phyloP scores from a whole-genome alignment of 2,888 invertebrate species.

The Zelleria hepariella region DNA sequence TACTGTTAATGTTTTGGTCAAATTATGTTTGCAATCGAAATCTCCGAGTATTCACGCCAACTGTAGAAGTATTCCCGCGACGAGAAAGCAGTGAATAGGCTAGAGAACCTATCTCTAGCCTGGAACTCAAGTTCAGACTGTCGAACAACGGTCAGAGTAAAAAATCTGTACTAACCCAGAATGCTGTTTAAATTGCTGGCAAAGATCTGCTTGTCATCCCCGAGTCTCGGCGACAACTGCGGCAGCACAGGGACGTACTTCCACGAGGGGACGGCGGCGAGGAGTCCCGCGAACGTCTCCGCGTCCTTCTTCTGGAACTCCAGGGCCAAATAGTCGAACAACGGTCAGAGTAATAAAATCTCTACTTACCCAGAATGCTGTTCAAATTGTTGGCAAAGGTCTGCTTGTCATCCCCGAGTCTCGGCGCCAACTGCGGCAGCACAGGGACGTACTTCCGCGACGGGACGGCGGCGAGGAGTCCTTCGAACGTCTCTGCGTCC shows the following conservation, averaged over 20 bases:
- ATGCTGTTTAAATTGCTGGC: slow-evolving; percentile 69
- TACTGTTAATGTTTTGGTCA: too few relatives aligned
- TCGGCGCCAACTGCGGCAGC: slow-evolving; percentile 89
- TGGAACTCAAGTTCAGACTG: background rate
- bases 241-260: slow-evolving; percentile 83
- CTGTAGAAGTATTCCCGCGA: too few relatives aligned
- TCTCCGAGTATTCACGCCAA: too few relatives aligned
- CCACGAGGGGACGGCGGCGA: too few relatives aligned
- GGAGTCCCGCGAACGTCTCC: too few relatives aligned
- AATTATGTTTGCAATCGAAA: too few relatives aligned
- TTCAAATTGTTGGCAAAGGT: slow-evolving; percentile 71
- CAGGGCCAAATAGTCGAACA: background rate
- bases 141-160: background rate
- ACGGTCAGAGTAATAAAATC: too few relatives aligned
- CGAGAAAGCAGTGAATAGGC: too few relatives aligned
- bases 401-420: slow-evolving; percentile 72
- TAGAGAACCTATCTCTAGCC: too few relatives aligned
- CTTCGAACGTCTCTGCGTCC: slow-evolving; percentile 50
- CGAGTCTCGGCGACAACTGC: too few relatives aligned
- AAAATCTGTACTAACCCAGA: too few relatives aligned
- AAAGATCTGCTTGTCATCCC: slow-evolving; percentile 66
- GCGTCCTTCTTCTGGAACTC: background rate
- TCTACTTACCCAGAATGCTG: slow-evolving; percentile 72
- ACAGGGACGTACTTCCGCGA: slow-evolving; percentile 90
- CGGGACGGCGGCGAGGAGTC: slow-evolving; percentile 72